These are phyloP conservation scores for Tringa solitaria DNA, from an alignment of 2,113 vertebrate species.

Conservation along the genomic window DNA sequence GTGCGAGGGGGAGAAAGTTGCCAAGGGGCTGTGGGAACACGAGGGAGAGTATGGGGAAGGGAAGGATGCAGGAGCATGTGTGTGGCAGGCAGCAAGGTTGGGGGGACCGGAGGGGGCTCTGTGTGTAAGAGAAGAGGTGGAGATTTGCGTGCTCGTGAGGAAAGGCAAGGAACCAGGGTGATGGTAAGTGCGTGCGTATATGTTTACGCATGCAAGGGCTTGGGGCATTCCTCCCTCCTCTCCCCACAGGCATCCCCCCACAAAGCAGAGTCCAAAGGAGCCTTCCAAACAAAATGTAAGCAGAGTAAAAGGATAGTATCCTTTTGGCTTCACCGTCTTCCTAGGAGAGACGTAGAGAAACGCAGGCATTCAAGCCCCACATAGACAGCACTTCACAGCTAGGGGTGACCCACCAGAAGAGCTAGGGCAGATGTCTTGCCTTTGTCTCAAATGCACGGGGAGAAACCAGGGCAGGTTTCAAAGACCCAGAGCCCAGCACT, in stretches of 20 bases:
- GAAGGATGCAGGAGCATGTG: background rate
- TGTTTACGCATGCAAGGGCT: background rate
- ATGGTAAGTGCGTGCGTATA: accelerated
- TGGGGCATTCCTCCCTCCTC: background rate
- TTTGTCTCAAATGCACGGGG: background rate
- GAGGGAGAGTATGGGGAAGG: accelerated
- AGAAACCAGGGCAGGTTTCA: background rate
- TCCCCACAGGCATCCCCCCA: background rate
- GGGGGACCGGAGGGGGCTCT: background rate
- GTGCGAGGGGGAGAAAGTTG: background rate
- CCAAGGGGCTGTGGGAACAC: accelerated
- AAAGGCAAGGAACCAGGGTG: background rate
- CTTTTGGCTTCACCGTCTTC: background rate
- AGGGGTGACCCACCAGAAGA: background rate
- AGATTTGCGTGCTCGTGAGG: background rate
- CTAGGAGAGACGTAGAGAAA: background rate
- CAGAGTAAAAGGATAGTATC: background rate
- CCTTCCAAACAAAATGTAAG: background rate
- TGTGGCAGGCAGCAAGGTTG: background rate
- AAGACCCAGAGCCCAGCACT: background rate
- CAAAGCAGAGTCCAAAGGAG: background rate
- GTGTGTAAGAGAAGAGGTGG: background rate
- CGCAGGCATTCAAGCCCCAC: background rate
- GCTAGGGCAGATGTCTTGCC: background rate
- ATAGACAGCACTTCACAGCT: background rate